Conservation (phyloP, 2,113 vertebrate genomes). For the human (Homo sapiens) region DNA sequence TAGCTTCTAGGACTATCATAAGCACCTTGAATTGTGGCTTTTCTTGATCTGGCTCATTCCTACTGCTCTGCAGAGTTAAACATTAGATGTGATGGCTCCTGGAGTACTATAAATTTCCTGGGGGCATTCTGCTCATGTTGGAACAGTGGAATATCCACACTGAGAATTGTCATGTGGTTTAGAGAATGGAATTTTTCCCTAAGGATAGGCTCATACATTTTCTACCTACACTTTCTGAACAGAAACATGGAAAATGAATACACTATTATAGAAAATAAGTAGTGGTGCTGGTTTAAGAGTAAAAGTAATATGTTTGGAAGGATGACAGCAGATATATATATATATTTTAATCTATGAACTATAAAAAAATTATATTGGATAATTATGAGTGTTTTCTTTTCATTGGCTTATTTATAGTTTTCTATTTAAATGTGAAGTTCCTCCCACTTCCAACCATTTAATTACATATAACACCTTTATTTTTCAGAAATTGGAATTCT, state of each 20-base stretch:
- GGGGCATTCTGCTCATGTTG: background rate
- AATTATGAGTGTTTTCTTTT: constrained; percentile 16
- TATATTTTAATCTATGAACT: background rate
- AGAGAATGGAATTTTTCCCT: constrained; percentile 43
- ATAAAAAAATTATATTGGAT: background rate
- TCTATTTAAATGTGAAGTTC: background rate
- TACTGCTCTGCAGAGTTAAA: background rate
- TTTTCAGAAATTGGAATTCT: constrained; percentile 42
- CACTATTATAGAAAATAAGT: constrained; percentile 28
- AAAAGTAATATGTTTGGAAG: background rate
- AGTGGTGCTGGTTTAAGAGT: background rate
- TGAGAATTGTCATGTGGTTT: constrained; percentile 50
- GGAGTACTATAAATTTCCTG: background rate
- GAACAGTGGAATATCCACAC: background rate
- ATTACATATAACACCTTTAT: constrained; percentile 16
- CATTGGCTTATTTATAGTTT: background rate
- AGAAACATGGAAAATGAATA: constrained; percentile 37
- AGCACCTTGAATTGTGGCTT: background rate
- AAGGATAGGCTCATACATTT: constrained; percentile 41
- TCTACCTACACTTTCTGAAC: constrained; percentile 36
- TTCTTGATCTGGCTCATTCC: background rate
- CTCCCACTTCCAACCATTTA: background rate
- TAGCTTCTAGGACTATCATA: background rate
- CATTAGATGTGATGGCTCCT: background rate
- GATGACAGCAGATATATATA: background rate